Conservation (phyloP, 1,140 invertebrate species). For the Drosophila navojoa region DNA sequence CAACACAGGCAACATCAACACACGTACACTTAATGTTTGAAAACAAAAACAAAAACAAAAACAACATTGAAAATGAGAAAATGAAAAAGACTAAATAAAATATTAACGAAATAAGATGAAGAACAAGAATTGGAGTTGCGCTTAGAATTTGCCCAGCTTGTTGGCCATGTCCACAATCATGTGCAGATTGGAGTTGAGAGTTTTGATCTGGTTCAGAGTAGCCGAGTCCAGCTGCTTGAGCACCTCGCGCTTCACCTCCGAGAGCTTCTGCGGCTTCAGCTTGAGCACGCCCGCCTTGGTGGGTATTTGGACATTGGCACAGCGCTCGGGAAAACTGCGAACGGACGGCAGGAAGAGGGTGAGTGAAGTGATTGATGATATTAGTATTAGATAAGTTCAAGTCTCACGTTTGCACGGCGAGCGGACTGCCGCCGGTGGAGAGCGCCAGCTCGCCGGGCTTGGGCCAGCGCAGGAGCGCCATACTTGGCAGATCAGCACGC, state of each 20-base stretch:
- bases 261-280: conserved; percentile 55
- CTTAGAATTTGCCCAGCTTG: conserved; percentile 11
- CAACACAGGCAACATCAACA: conserved; percentile 48
- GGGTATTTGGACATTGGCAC: conserved; percentile 86
- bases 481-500: conserved; percentile 71
- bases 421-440: conserved; percentile 86
- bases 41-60: conserved; percentile 62
- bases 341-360: neutral
- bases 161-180: conserved; percentile 62
- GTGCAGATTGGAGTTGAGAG: conserved; percentile 59
- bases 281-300: conserved; percentile 84
- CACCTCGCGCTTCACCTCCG: conserved; percentile 51
- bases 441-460: conserved; percentile 86
- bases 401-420: conserved; percentile 83
- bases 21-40: conserved; percentile 60
- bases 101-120: conserved; percentile 72
- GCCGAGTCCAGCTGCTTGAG: conserved; percentile 57
- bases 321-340: conserved; percentile 71
- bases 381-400: too few relatives aligned
- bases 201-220: conserved; percentile 63
- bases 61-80: conserved; percentile 73
- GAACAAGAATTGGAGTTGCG: neutral
- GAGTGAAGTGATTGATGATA: too few relatives aligned
- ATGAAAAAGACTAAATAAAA: conserved; percentile 81
- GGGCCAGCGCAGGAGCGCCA: conserved; percentile 85